Conservation (phyloP, 92 coral and sea anemone species). For the Palythoa caribaeorum region DNA sequence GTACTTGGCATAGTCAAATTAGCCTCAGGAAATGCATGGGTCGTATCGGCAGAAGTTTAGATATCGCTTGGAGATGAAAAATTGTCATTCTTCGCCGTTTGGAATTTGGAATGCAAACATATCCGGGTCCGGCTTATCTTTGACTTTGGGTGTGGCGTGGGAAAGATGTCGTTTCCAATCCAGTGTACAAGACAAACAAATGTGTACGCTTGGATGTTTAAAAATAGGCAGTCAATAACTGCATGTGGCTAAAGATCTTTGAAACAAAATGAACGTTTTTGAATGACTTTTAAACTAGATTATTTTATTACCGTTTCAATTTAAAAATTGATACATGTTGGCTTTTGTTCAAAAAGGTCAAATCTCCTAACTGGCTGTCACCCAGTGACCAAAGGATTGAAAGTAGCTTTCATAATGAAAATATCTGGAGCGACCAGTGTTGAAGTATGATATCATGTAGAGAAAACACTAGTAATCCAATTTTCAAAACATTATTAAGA, state of each 20-base stretch:
- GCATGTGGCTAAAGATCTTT: background rate
- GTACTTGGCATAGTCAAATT: background rate
- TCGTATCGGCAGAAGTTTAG: background rate
- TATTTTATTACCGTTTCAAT: background rate
- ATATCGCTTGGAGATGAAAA: background rate
- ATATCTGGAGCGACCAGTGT: background rate
- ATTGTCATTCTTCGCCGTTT: background rate
- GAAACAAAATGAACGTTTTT: background rate
- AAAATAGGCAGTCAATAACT: background rate
- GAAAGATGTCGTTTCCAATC: slow-evolving; percentile 9
- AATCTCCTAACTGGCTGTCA: background rate
- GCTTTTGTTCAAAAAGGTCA: slow-evolving; percentile 14
- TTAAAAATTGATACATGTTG: background rate
- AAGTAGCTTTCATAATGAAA: background rate
- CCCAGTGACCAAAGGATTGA: background rate
- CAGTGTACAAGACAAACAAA: background rate
- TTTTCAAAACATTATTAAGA: background rate
- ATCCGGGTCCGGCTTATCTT: slow-evolving; percentile 1
- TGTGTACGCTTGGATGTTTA: background rate
- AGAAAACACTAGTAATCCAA: background rate
- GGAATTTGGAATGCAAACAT: slow-evolving; percentile 36
- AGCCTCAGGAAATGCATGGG: background rate
- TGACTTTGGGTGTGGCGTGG: slow-evolving; percentile 37
- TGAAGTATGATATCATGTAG: background rate
- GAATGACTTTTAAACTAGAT: background rate